Evolutionary conservation across 1,140 invertebrate species (phyloP), one percentile per base, ranked within the genome.

Genomic region (Drosophila persimilis): DNA sequence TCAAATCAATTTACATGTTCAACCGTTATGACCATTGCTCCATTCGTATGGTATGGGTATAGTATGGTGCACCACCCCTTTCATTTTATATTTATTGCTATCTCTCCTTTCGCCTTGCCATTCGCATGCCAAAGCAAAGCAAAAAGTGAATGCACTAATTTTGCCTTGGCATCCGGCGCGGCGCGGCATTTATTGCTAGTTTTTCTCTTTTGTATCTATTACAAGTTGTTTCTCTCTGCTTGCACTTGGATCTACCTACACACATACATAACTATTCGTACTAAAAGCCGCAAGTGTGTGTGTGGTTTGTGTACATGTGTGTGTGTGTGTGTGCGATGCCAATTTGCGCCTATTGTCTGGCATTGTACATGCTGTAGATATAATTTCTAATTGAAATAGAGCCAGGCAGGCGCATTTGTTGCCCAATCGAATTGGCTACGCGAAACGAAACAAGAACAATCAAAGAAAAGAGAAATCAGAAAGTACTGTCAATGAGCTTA

Each of bases 121-220:
- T 85, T 84, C 67, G 80, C 60, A 73, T 80, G 79, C 46, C 73
- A 54, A 63, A 70, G 80, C 77, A 58, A 71, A 80, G 73, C 80
- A 73, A 89, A 85, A 89, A 89, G 85, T 89, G 85, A 89, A 89
- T 89, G 85, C 85, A 89, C 85, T 89, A 89, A 89, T 89, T 89
- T 89, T 74, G 80, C 85, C 85, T 89, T 89, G 85, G 85, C 85
- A 89, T 80, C 85, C 85, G 77, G 73, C 73, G 57, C 64, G 55
- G 26, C 59, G 56, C 57, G 67, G 80, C 81, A 77, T 86, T 85
- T 73, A 73, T 35, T 26, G 78, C 58, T 41, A 59, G 50, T 56
- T 78, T 67, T 64, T 50, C 66, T 63, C 72, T 71, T 57, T 66
- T 69, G 69, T 74, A 62, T 84, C 80, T 79, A 84, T 83, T 81